Percentiles rank a stretch among this genome's conserved stretches.
phyloP scores from a whole-genome alignment of 2,113 vertebrate genomes.

The Ceyx cyanopectus region DNA sequence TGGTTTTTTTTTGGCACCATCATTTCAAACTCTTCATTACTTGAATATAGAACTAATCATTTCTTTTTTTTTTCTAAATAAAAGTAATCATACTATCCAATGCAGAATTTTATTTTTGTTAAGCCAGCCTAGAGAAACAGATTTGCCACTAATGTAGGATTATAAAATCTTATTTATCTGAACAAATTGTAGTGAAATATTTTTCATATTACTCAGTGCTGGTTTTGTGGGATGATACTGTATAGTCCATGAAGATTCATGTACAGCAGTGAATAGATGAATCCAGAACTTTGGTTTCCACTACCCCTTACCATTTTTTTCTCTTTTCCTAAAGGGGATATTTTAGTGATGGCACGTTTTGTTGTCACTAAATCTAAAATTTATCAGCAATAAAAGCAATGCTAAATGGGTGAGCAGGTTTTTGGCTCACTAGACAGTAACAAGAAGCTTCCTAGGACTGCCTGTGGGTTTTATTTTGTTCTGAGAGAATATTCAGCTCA shows the following conservation, averaged over 20 bases:
- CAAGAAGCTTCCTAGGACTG: constrained; percentile 1
- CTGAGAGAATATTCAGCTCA: constrained; percentile 28
- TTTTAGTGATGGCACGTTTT: neutral
- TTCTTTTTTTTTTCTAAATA: neutral
- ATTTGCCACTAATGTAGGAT: constrained; percentile 19
- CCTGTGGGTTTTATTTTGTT: neutral
- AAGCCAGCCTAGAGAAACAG: neutral
- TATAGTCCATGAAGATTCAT: neutral
- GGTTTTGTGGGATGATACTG: neutral
- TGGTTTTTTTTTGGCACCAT: constrained; percentile 3
- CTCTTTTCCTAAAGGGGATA: neutral
- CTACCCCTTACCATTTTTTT: neutral
- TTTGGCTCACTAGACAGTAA: constrained; percentile 14
- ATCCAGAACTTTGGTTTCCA: neutral
- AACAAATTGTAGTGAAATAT: constrained; percentile 16
- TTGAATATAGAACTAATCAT: neutral
- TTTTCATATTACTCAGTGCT: neutral
- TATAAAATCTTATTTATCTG: constrained; percentile 49
- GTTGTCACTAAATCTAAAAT: neutral
- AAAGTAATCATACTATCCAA: constrained; percentile 7
- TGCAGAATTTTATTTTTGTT: constrained; percentile 29
- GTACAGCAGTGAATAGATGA: neutral
- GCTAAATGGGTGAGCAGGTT: neutral
- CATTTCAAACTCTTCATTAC: constrained; percentile 7
- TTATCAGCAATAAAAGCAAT: constrained; percentile 2